Percentiles rank a stretch among this genome's conserved stretches.
phyloP scores from a whole-genome alignment of 2,888 invertebrate species.

The Ctena decussata region DNA sequence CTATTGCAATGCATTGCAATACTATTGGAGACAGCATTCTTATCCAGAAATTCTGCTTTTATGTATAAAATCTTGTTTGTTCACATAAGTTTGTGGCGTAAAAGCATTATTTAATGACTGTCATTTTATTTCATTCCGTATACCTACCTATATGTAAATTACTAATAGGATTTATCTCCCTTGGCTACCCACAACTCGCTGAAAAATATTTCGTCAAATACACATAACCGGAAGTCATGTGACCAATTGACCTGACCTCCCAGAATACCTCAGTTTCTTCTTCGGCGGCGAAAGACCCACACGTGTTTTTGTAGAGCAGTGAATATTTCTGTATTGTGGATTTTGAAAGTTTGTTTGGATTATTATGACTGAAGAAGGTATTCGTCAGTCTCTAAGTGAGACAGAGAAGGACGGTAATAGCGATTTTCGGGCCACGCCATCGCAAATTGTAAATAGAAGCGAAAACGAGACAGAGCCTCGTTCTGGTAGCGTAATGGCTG shows the following conservation, averaged over 20 bases:
- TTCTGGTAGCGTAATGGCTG: background rate
- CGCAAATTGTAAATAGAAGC: background rate
- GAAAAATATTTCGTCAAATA: background rate
- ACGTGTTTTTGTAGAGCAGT: background rate
- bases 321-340: background rate
- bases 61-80: too few relatives aligned
- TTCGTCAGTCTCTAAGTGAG: background rate
- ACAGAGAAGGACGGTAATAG: background rate
- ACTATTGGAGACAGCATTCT: too few relatives aligned
- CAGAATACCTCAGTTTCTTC: background rate
- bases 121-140: background rate
- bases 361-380: background rate
- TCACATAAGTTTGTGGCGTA: too few relatives aligned
- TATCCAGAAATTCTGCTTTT: too few relatives aligned
- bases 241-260: background rate
- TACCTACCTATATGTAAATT: constrained; percentile 18
- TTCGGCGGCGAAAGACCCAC: background rate
- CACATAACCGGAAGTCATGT: background rate
- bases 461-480: background rate
- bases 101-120: too few relatives aligned
- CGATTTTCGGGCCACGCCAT: background rate
- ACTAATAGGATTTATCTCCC: constrained; percentile 7
- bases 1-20: too few relatives aligned
- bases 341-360: background rate
- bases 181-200: constrained; percentile 3